Evolutionary conservation across 2,888 invertebrate genomes (phyloP).

Genomic region (Taphrorychus bicolor): DNA sequence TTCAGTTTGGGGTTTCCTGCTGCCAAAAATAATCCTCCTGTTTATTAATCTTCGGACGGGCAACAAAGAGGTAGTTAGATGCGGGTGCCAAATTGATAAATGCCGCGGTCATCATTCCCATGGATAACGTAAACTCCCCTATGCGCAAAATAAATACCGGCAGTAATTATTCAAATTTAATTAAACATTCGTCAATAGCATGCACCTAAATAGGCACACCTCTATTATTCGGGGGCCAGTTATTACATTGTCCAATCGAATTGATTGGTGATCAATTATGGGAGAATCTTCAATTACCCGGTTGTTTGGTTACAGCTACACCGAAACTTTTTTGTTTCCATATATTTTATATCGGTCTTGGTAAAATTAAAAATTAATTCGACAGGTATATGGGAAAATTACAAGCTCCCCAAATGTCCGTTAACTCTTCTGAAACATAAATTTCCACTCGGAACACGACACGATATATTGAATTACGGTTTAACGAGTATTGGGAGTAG

Average conservation of each 20-base stretch:
- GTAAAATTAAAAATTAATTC: too few relatives aligned
- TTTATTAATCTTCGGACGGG: slow-evolving; percentile 43
- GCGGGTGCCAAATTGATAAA: slow-evolving; percentile 22
- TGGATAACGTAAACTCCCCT: slow-evolving; percentile 21
- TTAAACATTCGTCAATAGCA: slow-evolving; percentile 28
- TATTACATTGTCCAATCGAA: slow-evolving; percentile 1
- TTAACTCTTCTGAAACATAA: slow-evolving; percentile 1
- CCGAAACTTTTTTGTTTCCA: too few relatives aligned
- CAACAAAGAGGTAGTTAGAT: slow-evolving; percentile 23
- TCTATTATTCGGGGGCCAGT: slow-evolving; percentile 8
- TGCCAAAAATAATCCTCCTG: slow-evolving; percentile 44
- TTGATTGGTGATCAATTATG: slow-evolving; percentile 4
- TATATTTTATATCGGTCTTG: too few relatives aligned
- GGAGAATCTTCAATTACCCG: background rate
- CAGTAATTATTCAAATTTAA: slow-evolving; percentile 30
- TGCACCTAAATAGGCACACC: slow-evolving; percentile 7
- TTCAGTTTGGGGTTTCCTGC: too few relatives aligned
- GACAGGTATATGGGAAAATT: background rate
- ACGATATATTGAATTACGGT: background rate
- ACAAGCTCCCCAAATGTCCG: background rate
- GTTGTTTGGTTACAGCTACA: background rate
- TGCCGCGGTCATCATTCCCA: slow-evolving; percentile 14
- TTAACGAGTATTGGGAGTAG: slow-evolving; percentile 4
- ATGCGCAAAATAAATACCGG: slow-evolving; percentile 25
- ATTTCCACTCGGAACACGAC: background rate